phyloP scores from a whole-genome alignment of 2,888 invertebrate species.

The Ophion slaviceki region DNA sequence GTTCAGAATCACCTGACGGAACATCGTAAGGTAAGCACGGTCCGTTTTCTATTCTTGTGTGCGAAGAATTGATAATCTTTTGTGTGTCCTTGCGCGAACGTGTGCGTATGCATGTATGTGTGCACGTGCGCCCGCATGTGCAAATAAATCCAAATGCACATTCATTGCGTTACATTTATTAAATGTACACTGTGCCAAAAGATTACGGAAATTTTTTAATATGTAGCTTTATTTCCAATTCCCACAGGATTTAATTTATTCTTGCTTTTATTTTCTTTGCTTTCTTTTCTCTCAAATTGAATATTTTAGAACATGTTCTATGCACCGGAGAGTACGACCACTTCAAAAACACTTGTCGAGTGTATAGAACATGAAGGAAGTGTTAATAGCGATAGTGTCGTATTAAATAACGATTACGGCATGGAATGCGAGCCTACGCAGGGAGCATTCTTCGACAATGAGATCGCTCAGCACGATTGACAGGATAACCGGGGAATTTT shows the following conservation, averaged over 20 bases:
- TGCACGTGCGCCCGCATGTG: background rate
- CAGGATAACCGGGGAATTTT: background rate
- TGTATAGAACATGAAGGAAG: background rate
- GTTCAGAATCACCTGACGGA: background rate
- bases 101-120: background rate
- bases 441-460: background rate
- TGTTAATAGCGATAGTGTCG: background rate
- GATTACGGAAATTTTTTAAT: background rate
- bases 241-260: too few species aligned
- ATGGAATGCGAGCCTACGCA: background rate
- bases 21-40: conserved; percentile 12
- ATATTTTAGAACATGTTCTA: background rate
- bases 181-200: too few species aligned
- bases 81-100: background rate
- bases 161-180: background rate
- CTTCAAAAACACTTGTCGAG: background rate
- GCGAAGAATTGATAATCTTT: background rate
- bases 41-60: background rate
- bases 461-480: background rate
- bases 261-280: too few species aligned
- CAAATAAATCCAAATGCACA: background rate
- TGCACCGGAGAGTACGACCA: conserved; percentile 1
- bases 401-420: background rate
- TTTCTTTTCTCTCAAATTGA: background rate
- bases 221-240: background rate